phyloP scores from a whole-genome alignment of 2,888 invertebrate species.

The Odontothrips loti region DNA sequence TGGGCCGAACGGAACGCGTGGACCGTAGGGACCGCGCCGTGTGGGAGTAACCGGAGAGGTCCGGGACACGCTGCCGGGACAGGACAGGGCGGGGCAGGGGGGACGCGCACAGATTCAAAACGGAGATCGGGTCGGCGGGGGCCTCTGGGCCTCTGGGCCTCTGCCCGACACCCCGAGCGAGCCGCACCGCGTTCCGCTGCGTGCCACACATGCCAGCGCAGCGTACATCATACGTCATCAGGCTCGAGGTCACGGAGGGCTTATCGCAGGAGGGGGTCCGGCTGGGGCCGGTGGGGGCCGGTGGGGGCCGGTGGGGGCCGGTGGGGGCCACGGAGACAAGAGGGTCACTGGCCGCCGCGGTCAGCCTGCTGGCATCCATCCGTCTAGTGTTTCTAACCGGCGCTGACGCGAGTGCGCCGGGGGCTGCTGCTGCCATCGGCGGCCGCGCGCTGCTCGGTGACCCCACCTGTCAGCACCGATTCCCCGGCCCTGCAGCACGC shows the following conservation, averaged over 20 bases:
- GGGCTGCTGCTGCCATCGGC: background rate
- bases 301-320: background rate
- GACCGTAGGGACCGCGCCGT: background rate
- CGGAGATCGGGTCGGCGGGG: background rate
- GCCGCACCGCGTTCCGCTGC: background rate
- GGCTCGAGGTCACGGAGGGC: background rate
- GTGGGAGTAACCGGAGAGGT: no score
- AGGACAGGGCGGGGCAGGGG: no score
- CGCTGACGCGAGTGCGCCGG: background rate
- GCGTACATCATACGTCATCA: background rate
- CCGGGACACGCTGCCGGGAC: background rate
- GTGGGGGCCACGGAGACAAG: background rate
- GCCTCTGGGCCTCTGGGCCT: background rate
- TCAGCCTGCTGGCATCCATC: background rate
- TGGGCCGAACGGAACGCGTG: background rate
- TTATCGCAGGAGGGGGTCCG: background rate
- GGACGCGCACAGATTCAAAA: no score
- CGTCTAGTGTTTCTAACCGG: slow-evolving; percentile 7
- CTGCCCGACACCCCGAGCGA: background rate
- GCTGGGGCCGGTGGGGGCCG: background rate
- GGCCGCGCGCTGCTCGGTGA: no score
- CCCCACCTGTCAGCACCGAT: background rate
- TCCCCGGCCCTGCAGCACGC: no score
- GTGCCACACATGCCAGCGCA: background rate
- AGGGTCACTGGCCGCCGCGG: background rate